phyloP scores from a whole-genome alignment of 2,113 vertebrate genomes.

The Recurvirostra avosetta region DNA sequence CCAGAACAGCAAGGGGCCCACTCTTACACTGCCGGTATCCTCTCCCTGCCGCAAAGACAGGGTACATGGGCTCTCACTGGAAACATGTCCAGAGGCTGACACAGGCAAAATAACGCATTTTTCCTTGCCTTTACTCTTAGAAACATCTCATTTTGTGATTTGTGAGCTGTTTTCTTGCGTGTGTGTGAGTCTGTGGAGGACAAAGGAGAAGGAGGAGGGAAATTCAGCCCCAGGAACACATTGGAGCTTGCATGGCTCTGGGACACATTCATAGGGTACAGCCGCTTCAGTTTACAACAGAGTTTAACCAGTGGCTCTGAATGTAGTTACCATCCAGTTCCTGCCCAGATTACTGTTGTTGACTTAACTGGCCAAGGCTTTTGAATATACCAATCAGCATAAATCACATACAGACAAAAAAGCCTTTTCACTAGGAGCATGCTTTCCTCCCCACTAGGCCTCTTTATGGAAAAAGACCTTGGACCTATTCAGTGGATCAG shows the following conservation, averaged over 20 bases:
- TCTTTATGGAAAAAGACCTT: neutral
- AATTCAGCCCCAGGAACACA: neutral
- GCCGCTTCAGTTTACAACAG: neutral
- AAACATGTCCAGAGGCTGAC: neutral
- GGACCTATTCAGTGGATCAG: neutral
- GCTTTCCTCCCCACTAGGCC: neutral
- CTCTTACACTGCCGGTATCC: neutral
- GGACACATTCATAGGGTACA: neutral
- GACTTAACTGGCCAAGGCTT: neutral
- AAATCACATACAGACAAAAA: neutral
- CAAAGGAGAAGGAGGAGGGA: neutral
- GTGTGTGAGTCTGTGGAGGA: neutral
- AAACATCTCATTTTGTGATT: neutral
- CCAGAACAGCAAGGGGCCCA: neutral
- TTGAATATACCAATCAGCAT: neutral
- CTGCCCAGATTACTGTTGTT: neutral
- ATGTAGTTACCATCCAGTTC: neutral
- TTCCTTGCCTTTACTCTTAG: neutral
- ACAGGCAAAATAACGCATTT: neutral
- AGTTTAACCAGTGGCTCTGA: neutral
- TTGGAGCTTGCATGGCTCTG: neutral
- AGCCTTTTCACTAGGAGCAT: neutral
- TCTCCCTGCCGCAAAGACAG: neutral
- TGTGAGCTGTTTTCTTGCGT: neutral
- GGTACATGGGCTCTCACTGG: rapidly evolving